Percentiles rank a stretch among this genome's conserved stretches.
Conservation (phyloP, 2,113 vertebrate genomes). For the Callipepla californica region DNA sequence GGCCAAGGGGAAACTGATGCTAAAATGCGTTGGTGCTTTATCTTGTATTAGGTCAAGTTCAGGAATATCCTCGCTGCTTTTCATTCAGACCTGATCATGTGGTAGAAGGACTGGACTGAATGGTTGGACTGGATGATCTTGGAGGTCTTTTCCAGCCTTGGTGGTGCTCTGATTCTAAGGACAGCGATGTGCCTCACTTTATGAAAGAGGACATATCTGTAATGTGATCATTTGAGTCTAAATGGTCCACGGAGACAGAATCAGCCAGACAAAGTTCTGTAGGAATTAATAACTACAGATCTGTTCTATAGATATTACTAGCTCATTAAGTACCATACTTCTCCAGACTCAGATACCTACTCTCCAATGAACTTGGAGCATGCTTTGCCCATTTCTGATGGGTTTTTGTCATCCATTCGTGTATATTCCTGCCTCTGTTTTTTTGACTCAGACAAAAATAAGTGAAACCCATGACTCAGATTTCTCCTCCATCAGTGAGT, state of each 20-base stretch:
- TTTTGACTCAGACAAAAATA: neutral
- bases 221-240: neutral
- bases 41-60: neutral
- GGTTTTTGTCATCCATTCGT: neutral
- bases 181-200: neutral
- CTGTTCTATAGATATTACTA: neutral
- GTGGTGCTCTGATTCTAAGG: no score
- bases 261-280: neutral
- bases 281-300: neutral
- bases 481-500: neutral
- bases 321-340: neutral
- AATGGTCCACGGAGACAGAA: neutral
- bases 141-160: no score
- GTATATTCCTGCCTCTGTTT: neutral
- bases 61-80: neutral
- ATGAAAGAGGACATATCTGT: neutral
- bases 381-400: neutral
- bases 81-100: neutral
- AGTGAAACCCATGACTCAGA: neutral
- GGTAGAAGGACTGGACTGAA: neutral
- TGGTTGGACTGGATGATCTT: no score
- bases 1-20: neutral
- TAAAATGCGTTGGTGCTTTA: neutral
- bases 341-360: neutral
- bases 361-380: neutral